Evolutionary conservation across 2,888 invertebrate genomes (phyloP).

Genomic region (Amitus sp.): DNA sequence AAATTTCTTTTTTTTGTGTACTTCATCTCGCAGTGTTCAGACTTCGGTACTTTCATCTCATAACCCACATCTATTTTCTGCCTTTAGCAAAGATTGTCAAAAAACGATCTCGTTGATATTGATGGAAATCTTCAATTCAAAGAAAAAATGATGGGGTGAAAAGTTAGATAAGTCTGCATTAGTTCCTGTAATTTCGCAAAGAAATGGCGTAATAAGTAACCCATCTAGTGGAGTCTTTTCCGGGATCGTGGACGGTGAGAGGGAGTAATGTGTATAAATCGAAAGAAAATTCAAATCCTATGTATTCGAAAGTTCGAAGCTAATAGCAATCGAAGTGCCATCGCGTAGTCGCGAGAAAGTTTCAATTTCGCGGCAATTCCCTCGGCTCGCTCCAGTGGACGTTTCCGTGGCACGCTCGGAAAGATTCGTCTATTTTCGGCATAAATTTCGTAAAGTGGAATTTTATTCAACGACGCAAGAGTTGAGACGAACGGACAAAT

Average conservation of each 20-base stretch:
- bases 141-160: too few relatives aligned
- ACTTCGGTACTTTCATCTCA: too few relatives aligned
- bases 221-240: not conserved
- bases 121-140: too few relatives aligned
- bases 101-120: too few relatives aligned
- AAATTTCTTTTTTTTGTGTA: too few relatives aligned
- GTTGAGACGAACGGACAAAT: conserved; percentile 45
- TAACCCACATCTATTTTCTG: too few relatives aligned
- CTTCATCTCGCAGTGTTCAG: too few relatives aligned
- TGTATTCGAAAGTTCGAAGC: conserved; percentile 38
- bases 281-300: conserved; percentile 40
- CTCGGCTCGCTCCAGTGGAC: conserved; percentile 38
- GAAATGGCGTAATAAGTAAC: not conserved
- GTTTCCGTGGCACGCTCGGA: conserved; percentile 38
- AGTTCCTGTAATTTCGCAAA: too few relatives aligned
- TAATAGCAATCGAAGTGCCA: conserved; percentile 42
- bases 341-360: conserved; percentile 42
- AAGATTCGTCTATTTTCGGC: conserved; percentile 46
- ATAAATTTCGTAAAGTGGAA: conserved; percentile 48
- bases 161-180: too few relatives aligned
- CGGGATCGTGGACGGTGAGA: too few relatives aligned
- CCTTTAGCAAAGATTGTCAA: too few relatives aligned
- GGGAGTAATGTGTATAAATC: conserved; percentile 40
- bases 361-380: conserved; percentile 41
- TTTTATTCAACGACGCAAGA: conserved; percentile 45